phyloP scores from a whole-genome alignment of 1,140 invertebrate genomes.

The Drosophila dunni region DNA sequence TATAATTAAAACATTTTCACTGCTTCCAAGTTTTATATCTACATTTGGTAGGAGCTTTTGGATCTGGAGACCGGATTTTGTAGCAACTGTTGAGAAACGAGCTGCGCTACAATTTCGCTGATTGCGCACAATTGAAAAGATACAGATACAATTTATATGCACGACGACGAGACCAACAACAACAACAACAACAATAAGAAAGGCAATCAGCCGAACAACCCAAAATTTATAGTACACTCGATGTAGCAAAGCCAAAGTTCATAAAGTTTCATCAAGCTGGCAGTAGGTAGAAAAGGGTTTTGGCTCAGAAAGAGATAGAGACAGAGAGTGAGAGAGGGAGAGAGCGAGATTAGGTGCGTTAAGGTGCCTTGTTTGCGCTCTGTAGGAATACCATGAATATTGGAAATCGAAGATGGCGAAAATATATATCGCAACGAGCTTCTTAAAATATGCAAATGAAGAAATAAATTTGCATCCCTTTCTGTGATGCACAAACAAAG shows the following conservation, averaged over 20 bases:
- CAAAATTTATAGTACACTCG: conserved; percentile 75
- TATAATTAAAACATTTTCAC: conserved; percentile 55
- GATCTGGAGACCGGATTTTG: conserved; percentile 13
- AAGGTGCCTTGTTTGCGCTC: conserved; percentile 14
- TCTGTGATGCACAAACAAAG: conserved; percentile 54
- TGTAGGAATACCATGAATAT: conserved; percentile 52
- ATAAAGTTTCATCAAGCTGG: conserved; percentile 78
- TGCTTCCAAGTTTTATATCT: conserved; percentile 47
- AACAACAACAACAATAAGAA: conserved; percentile 37
- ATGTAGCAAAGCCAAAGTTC: conserved; percentile 71
- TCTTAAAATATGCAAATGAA: conserved; percentile 85
- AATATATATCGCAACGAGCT: conserved; percentile 77
- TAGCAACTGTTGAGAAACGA: conserved; percentile 61
- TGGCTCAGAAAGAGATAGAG: not conserved
- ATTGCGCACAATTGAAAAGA: conserved; percentile 78
- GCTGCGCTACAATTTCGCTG: conserved; percentile 77
- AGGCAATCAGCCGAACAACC: conserved; percentile 67
- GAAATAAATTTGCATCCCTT: conserved; percentile 84
- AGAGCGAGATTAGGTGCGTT: conserved; percentile 24
- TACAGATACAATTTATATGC: conserved; percentile 75
- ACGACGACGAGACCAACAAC: not conserved
- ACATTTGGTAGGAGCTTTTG: conserved; percentile 19
- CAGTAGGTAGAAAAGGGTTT: conserved; percentile 6
- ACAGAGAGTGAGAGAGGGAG: not conserved
- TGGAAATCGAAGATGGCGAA: conserved; percentile 70